Evolutionary conservation across 2,797 vertebrate genomes (phyloP), one percentile per base, ranked within the genome.

Genomic region (Anolis apletophallus): DNA sequence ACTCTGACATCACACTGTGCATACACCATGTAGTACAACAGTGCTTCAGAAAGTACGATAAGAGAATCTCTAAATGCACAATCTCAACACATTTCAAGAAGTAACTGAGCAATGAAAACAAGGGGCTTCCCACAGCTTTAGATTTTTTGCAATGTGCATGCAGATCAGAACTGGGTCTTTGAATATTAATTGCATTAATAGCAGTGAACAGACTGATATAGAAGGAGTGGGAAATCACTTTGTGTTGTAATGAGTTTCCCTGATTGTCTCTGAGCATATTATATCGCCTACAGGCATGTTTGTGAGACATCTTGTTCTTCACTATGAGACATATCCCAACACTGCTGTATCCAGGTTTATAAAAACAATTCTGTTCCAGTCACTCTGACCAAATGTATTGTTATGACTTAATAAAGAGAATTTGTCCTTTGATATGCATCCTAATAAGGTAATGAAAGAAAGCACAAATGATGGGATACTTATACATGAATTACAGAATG

Each of bases 101-200:
- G 9, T 40, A 72, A 34, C 21, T 78, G 55, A 89, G 6, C 69
- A 80, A 88, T 71, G 55, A 72, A 83, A 78, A 84, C 3, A 59
- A 80, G 11, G 55, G 32, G 71, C 34, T 68, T 57, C 78, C 6
- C 79, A 68, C 85, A 77, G 78, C 68, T 23, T 34, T n/a, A 57
- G 46, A 40, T 84, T 84, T 21, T 32, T 79, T 14, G 26, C 2
- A 76, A 14, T 78, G 3, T 64, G 32, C 23, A 74, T 50, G 67
- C 55, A 87, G 68, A 74, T 12, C 19, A 85, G 79, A 40, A 52
- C 16, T 81, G 3, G 0, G 8, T 69, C 8, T 85, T 61, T 83
- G 32, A n/a, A 71, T 84, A 34, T 50, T 81, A 87, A 85, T 23
- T 76, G 36, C 17, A 72, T 55, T 77, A 85, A 84, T 72, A 32